Conservation (phyloP, 2,113 vertebrate species). For the Penelope pileata region DNA sequence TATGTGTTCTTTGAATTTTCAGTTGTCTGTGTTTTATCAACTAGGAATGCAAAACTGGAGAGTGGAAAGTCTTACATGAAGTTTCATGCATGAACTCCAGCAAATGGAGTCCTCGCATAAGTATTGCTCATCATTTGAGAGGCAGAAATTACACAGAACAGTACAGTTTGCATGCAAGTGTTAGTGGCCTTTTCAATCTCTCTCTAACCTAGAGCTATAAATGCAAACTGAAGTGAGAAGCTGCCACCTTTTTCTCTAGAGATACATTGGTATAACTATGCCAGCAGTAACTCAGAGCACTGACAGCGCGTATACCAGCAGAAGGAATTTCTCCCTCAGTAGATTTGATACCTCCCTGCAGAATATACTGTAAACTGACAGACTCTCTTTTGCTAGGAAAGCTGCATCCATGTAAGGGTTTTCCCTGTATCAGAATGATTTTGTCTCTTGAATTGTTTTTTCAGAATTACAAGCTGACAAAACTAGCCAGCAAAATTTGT, state of each 20-base stretch:
- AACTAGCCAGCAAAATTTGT: neutral
- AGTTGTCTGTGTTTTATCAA: neutral
- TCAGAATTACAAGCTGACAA: neutral
- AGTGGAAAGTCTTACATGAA: neutral
- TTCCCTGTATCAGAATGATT: neutral
- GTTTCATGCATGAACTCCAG: neutral
- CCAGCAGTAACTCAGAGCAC: neutral
- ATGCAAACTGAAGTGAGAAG: neutral
- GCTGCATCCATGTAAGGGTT: neutral
- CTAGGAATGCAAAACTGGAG: neutral
- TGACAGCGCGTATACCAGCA: neutral
- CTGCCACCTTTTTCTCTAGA: neutral
- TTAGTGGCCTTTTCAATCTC: conserved; percentile 39
- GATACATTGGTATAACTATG: neutral
- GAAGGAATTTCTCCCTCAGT: neutral
- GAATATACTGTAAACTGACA: neutral
- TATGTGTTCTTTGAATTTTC: neutral
- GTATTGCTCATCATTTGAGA: neutral
- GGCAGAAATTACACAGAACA: neutral
- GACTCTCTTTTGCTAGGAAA: neutral
- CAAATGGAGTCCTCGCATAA: neutral
- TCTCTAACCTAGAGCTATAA: conserved; percentile 35
- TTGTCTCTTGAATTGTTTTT: neutral
- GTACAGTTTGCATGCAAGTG: neutral
- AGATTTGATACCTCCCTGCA: neutral